phyloP scores from a whole-genome alignment of 92 coral and sea anemone species.

The Epizoanthus ramosus region DNA sequence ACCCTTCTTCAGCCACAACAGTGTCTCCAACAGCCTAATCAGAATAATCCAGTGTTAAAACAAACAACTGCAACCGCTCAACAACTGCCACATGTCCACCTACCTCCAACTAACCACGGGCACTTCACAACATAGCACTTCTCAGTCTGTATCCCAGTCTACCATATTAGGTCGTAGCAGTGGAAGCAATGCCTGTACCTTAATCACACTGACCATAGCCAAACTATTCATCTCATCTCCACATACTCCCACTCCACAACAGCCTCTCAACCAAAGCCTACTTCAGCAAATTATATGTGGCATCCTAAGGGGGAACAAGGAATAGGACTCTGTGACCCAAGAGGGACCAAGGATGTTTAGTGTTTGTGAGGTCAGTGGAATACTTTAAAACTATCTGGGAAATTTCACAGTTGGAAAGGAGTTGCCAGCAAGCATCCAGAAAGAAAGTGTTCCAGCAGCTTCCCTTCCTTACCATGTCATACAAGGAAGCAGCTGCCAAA shows the following conservation, averaged over 20 bases:
- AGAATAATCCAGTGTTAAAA: no score
- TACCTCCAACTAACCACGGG: no score
- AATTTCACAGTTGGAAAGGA: neutral
- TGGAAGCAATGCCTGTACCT: neutral
- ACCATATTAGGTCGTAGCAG: no score
- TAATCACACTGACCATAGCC: neutral
- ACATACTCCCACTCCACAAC: neutral
- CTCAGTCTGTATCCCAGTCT: no score
- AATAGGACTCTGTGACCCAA: neutral
- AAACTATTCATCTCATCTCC: constrained; percentile 6
- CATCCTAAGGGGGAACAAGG: neutral
- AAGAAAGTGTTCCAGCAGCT: neutral
- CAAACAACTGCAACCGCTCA: neutral
- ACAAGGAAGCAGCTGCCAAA: neutral
- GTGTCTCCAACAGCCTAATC: neutral
- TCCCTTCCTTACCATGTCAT: constrained; percentile 3
- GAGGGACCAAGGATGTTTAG: no score
- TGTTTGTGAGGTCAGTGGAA: no score
- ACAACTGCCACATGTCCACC: no score
- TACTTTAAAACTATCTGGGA: no score
- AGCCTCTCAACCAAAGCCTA: neutral
- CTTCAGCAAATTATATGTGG: neutral
- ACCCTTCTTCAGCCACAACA: no score
- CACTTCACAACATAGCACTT: no score
- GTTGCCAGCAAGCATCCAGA: neutral